Evolutionary conservation across 2,888 invertebrate genomes (phyloP).

Genomic region (Sepiola atlantica): DNA sequence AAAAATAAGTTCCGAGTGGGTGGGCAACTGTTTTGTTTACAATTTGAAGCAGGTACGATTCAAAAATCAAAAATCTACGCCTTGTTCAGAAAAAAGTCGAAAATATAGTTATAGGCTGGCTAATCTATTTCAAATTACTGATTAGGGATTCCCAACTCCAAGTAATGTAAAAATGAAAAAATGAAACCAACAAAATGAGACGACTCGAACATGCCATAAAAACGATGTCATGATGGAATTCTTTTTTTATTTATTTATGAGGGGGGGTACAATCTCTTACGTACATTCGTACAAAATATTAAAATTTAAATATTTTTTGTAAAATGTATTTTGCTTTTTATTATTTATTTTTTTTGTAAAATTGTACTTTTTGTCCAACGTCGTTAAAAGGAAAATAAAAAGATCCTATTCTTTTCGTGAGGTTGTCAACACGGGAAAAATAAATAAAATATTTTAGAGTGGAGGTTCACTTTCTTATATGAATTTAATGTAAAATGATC

Average conservation of each 20-base stretch:
- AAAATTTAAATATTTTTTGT: too few relatives aligned
- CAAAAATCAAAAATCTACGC: not conserved
- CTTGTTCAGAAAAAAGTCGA: not conserved
- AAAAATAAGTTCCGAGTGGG: not conserved
- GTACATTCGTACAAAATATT: too few relatives aligned
- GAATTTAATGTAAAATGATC: too few relatives aligned
- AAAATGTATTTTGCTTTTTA: too few relatives aligned
- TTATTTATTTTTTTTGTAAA: too few relatives aligned
- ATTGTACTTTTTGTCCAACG: too few relatives aligned
- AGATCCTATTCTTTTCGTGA: too few relatives aligned
- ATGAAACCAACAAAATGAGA: not conserved
- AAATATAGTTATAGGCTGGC: not conserved
- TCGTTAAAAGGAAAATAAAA: too few relatives aligned
- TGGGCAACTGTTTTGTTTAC: not conserved
- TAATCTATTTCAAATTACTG: not conserved
- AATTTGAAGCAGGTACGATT: not conserved
- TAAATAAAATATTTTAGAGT: too few relatives aligned
- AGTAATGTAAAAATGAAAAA: not conserved
- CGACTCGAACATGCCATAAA: not conserved
- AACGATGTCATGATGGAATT: not conserved
- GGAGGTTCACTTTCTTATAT: too few relatives aligned
- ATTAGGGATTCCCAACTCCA: not conserved
- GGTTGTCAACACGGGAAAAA: too few relatives aligned
- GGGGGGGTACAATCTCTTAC: too few relatives aligned
- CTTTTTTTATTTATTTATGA: not conserved